Base-by-base conservation (phyloP, 2,113 vertebrate genomes). In the Callorhinus ursinus region DNA sequence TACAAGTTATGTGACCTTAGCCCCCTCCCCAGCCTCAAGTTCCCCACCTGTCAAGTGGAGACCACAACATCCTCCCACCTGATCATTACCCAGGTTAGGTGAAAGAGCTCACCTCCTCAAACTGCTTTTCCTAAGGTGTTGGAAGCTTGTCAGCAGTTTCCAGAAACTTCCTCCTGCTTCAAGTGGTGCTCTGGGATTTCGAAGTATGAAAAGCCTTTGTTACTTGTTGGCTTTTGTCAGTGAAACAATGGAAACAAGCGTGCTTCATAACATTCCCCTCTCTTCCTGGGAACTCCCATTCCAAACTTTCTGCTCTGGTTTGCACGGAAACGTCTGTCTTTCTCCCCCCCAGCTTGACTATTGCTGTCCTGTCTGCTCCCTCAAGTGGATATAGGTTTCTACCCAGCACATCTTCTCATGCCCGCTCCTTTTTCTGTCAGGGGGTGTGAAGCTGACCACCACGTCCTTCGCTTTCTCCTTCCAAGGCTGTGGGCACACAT, bases 101-200 rank as follows among this genome's bases (percentile, higher is more conserved):
- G 49, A 49, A 51, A 71, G 67, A 57, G 33, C 46, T 46, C 42
- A 51, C 31, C 19, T 93, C 42, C 59, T 33, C 28, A 19, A 90
- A 87, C 72, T 72, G 49, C 16, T n/a, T n/a, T 59, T n/a, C 77
- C 82, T 53, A 5, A 76, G 53, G 31, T 61, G 11, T 79, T 7
- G 14, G 59, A 69, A n/a, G 24, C 1, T 85, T 88, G 67, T 82
- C 21, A 16, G 31, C 42, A 31, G 65, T 67, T 89, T 89, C 93
- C 72, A 71, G 84, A 96, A 96, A 81, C 21, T 85, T 84, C 76
- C 39, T 77, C 46, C 33, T 67, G 59, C 69, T 71, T 87, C 57
- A 36, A 76, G 53, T 15, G 31, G 22, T 42, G n/a, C 65, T 82
- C 65, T 69, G 39, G 13, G 79, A 74, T 53, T 63, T 72, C 28